phyloP scores from a whole-genome alignment of 2,888 invertebrate species.

The Pristionchus fissidentatus region DNA sequence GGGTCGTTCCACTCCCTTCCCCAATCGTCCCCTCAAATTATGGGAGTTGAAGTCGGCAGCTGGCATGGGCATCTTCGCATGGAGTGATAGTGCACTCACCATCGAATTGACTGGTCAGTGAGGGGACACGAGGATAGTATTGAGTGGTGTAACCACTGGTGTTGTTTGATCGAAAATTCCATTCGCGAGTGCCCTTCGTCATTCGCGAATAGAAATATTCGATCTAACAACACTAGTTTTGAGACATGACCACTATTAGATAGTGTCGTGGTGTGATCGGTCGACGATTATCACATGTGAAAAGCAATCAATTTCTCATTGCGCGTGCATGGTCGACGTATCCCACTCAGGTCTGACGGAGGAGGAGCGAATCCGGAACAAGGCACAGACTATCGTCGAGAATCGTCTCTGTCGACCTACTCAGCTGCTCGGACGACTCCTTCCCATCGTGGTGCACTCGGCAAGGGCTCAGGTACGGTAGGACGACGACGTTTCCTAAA shows the following conservation, averaged over 20 bases:
- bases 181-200: too few relatives aligned
- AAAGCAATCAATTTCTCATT: neutral
- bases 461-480: constrained; percentile 23
- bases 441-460: constrained; percentile 43
- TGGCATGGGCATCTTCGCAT: constrained; percentile 46
- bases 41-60: constrained; percentile 42
- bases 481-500: neutral
- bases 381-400: constrained; percentile 18
- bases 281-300: neutral
- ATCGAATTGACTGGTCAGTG: constrained; percentile 3
- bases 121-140: neutral
- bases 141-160: neutral
- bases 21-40: neutral
- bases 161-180: neutral
- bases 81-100: neutral
- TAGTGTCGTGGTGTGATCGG: neutral
- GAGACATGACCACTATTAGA: too few relatives aligned
- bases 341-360: constrained; percentile 39
- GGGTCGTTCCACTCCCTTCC: neutral
- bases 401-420: neutral
- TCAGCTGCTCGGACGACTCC: constrained; percentile 20
- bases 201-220: too few relatives aligned
- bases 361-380: constrained; percentile 38
- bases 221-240: too few relatives aligned
- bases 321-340: neutral